A percentile compares a stretch with the other conserved stretches of the same genome.
Evolutionary conservation across 1,140 invertebrate genomes (phyloP).

Genomic region (Bacillus rossius): DNA sequence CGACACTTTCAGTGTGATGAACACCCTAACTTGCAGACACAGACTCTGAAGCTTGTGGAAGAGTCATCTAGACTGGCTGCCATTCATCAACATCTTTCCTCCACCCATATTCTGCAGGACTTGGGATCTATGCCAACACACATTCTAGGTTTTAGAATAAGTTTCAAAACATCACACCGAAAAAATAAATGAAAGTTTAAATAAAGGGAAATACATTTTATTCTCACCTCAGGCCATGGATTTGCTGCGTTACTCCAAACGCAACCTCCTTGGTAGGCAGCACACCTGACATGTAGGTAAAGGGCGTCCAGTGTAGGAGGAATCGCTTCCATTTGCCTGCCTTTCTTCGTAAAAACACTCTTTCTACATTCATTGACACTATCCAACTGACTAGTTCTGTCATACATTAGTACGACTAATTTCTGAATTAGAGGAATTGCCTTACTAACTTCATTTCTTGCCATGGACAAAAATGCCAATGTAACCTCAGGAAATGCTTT

Average conservation of each 20-base stretch:
- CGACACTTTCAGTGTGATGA: too few relatives aligned
- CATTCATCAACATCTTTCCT: neutral
- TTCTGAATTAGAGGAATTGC: neutral
- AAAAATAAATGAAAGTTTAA: too few relatives aligned
- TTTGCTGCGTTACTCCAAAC: constrained; percentile 1
- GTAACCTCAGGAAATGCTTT: neutral
- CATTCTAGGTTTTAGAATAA: too few relatives aligned
- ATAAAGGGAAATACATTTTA: too few relatives aligned
- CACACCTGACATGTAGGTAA: neutral
- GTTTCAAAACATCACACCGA: too few relatives aligned
- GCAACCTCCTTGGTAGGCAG: constrained; percentile 5
- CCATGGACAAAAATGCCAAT: neutral
- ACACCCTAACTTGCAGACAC: too few relatives aligned
- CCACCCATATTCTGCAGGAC: neutral
- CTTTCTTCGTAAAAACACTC: neutral
- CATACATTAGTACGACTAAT: neutral
- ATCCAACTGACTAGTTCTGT: neutral
- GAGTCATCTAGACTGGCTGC: constrained; percentile 2
- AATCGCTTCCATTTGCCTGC: neutral
- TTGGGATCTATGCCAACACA: neutral
- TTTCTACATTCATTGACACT: constrained; percentile 4
- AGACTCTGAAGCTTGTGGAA: neutral
- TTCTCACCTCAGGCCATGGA: neutral
- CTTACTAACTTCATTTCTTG: neutral
- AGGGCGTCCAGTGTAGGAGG: neutral